These are phyloP conservation scores for Apotomis betuletana DNA, from an alignment of 2,888 invertebrate genomes.

Conservation along the genomic window DNA sequence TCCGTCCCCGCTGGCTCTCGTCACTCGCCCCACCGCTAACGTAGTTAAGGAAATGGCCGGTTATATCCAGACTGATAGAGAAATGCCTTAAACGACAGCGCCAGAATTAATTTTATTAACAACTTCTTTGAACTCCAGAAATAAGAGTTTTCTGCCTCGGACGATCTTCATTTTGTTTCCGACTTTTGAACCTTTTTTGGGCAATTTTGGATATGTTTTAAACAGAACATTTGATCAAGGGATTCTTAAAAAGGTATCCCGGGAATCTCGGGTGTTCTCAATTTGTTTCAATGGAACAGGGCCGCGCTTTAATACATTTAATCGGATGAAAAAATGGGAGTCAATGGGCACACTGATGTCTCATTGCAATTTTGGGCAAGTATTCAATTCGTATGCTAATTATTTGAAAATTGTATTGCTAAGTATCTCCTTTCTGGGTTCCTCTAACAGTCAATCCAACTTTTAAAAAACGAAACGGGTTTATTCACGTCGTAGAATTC, in stretches of 20 bases:
- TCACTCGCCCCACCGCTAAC: slow-evolving; percentile 46
- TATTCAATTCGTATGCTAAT: no score
- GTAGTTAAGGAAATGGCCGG: slow-evolving; percentile 60
- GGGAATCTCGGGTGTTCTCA: slow-evolving; percentile 3
- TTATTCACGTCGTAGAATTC: no score
- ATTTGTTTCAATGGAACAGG: slow-evolving; percentile 10
- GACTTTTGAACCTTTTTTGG: slow-evolving; percentile 40
- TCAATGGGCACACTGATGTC: not conserved
- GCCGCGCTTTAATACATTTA: slow-evolving; percentile 4
- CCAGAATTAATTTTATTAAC: slow-evolving; percentile 41
- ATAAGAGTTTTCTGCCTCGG: slow-evolving; percentile 28
- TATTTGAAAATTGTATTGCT: no score
- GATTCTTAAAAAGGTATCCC: slow-evolving; percentile 5
- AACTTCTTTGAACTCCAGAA: slow-evolving; percentile 39
- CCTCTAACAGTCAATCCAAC: no score
- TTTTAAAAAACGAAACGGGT: no score
- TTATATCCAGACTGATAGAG: slow-evolving; percentile 54
- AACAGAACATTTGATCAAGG: slow-evolving; percentile 32
- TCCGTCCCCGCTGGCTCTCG: not conserved
- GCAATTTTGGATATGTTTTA: slow-evolving; percentile 31
- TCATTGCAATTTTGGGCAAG: not conserved
- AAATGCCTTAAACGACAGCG: slow-evolving; percentile 45
- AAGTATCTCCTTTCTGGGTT: no score
- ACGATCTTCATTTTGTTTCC: slow-evolving; percentile 35
- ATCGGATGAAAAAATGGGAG: slow-evolving; percentile 3